Evolutionary conservation across 2,113 vertebrate genomes (phyloP), one percentile per base, ranked within the genome.

Genomic region (Eulemur rufifrons): DNA sequence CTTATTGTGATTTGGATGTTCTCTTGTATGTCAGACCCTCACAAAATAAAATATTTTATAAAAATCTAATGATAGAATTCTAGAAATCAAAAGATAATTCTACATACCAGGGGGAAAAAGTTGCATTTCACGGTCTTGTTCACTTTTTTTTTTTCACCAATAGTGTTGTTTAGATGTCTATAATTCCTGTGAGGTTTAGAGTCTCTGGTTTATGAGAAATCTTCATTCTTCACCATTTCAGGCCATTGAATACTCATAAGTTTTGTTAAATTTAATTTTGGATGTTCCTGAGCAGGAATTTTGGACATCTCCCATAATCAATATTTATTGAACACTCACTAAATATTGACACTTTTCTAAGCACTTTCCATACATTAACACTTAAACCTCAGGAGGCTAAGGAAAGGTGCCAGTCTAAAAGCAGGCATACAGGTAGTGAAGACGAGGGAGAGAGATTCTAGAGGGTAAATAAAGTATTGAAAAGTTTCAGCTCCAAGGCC

Each of bases 401-500:
- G 32, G 34, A 29, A 20, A 84, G 32, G 32, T 39, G 56, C 3
- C 18, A 12, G 20, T 27, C n/a, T 68, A 47, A 34, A 42, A 14
- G 54, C 47, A 50, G 56, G 10, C 3, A 34, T 20, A 14, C 1
- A 12, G 5, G 14, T 4, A 25, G 21, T 23, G 50, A 84, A 61
- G 50, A 74, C n/a, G 86, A 54, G 42, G 39, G 32, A 27, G 1
- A 32, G 34, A 86, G 32, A 17, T 42, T 23, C 11, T 21, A 18
- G 27, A 25, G 18, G 3, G 12, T 7, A 25, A 39, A 47, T 3
- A 52, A n/a, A 1, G 0, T 21, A 13, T 5, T 12, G 2, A 50
- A 29, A 20, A 73, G 29, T 50, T 76, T 76, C 27, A 27, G 29
- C 39, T 81, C 42, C 11, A 68, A 59, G 0, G 20, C 4, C 15